Evolutionary conservation across 2,888 invertebrate genomes (phyloP).

Genomic region (Drosophila paracracens): DNA sequence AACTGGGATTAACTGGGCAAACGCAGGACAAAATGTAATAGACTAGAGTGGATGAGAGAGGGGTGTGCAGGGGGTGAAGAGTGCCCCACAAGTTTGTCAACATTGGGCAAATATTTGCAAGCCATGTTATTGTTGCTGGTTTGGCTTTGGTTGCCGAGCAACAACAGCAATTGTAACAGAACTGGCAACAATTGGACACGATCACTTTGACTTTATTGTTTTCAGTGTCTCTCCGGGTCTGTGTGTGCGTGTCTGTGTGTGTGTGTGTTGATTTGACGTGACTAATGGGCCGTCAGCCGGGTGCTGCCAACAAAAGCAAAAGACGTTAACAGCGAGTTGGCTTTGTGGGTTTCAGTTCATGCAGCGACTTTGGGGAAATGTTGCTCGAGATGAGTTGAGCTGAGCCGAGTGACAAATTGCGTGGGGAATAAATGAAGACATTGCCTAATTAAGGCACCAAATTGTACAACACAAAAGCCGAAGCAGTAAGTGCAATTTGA

Average conservation of each 20-base stretch:
- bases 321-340: constrained; percentile 29
- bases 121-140: constrained; percentile 37
- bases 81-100: constrained; percentile 68
- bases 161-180: constrained; percentile 26
- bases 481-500: background rate
- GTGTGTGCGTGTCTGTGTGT: constrained; percentile 2
- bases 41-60: background rate
- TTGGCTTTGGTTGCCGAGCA: constrained; percentile 28
- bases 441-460: constrained; percentile 38
- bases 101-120: constrained; percentile 73
- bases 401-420: constrained; percentile 54
- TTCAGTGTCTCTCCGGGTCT: constrained; percentile 60
- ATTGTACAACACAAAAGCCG: background rate
- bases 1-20: background rate
- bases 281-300: constrained; percentile 72
- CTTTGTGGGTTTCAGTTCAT: background rate
- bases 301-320: constrained; percentile 36
- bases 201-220: constrained; percentile 75
- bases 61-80: background rate
- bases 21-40: constrained; percentile 3
- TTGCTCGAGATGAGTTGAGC: constrained; percentile 33
- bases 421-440: constrained; percentile 28
- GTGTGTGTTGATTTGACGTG: constrained; percentile 73
- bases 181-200: constrained; percentile 74
- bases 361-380: constrained; percentile 35